phyloP scores from a whole-genome alignment of 2,113 vertebrate genomes.

The Percina caprodes region DNA sequence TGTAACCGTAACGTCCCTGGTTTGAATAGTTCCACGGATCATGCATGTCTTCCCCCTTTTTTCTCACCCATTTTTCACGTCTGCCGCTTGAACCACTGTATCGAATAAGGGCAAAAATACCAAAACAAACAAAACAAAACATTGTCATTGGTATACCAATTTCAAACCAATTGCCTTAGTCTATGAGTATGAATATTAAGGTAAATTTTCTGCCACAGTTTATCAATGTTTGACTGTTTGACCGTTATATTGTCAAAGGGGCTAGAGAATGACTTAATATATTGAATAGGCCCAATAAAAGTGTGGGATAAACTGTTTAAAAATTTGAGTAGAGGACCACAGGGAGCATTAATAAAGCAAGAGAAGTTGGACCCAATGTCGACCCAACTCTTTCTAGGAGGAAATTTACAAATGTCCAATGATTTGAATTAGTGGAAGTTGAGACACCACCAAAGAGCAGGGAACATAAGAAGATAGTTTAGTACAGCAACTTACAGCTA shows the following conservation, averaged over 20 bases:
- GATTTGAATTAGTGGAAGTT: background rate
- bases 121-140: background rate
- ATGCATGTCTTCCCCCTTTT: background rate
- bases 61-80: background rate
- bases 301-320: background rate
- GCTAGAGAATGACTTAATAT: background rate
- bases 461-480: background rate
- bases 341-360: background rate
- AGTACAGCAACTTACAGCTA: background rate
- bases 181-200: background rate
- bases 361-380: background rate
- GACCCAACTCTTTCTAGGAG: background rate
- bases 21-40: background rate
- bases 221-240: background rate
- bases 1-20: too few relatives aligned
- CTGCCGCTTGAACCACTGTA: background rate
- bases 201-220: too few relatives aligned
- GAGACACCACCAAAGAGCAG: background rate
- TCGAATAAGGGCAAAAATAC: background rate
- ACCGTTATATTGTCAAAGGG: background rate
- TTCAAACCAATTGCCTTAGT: background rate
- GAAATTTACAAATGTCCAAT: background rate
- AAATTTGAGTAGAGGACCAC: background rate
- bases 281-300: background rate
- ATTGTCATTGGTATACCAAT: background rate